These are phyloP conservation scores for Eira barbara DNA, from an alignment of 2,113 vertebrate species.

Conservation along the genomic window DNA sequence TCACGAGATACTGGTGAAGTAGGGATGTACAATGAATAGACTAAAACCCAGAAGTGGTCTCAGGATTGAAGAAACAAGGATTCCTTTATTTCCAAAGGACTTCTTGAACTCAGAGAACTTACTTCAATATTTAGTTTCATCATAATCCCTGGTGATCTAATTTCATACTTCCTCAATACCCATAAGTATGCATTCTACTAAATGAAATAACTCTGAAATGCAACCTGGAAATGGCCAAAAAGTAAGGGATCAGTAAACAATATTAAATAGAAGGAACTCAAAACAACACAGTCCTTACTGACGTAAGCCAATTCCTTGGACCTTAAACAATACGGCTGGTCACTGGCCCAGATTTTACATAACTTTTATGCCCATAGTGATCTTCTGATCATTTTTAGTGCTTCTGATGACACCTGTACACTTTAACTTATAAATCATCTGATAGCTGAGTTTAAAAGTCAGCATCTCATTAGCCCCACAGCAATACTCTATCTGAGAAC, in stretches of 20 bases:
- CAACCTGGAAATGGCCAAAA: neutral
- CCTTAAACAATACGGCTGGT: neutral
- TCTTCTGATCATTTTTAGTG: neutral
- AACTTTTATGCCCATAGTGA: neutral
- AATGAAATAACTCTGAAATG: neutral
- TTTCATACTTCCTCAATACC: neutral
- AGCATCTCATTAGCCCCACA: neutral
- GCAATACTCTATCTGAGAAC: neutral
- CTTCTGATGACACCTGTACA: neutral
- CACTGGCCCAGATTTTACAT: neutral
- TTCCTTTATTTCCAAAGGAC: neutral
- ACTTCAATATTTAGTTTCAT: neutral
- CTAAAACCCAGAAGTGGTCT: neutral
- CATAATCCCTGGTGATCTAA: neutral
- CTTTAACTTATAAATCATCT: neutral
- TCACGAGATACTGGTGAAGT: neutral
- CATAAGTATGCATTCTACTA: neutral
- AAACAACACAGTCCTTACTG: neutral
- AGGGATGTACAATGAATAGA: neutral
- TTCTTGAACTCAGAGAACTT: neutral
- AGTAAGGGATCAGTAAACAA: neutral
- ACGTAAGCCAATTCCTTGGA: neutral
- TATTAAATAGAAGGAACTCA: neutral
- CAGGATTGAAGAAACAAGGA: neutral
- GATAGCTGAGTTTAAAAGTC: neutral